phyloP scores from a whole-genome alignment of 2,113 vertebrate species.

The Tamias sibiricus region DNA sequence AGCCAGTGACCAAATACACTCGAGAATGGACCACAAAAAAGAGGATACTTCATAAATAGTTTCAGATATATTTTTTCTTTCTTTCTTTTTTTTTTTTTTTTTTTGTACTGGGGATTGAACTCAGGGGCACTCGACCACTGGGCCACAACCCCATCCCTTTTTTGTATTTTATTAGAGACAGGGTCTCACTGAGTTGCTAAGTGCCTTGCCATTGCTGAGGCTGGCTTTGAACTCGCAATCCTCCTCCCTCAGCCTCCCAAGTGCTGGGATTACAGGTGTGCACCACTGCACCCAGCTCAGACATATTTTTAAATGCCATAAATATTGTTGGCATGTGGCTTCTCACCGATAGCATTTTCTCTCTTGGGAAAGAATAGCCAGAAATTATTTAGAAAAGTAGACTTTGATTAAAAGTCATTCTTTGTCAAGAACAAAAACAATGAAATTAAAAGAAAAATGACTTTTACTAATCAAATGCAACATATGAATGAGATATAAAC shows the following conservation, averaged over 20 bases:
- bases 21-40: background rate
- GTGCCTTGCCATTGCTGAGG: too few species aligned
- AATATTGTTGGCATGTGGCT: background rate
- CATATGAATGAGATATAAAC: background rate
- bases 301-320: background rate
- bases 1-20: background rate
- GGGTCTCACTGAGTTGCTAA: too few species aligned
- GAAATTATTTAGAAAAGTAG: conserved; percentile 25
- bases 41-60: background rate
- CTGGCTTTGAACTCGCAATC: too few species aligned
- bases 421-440: background rate
- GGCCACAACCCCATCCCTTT: too few species aligned
- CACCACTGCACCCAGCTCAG: too few species aligned
- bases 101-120: too few species aligned
- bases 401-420: background rate
- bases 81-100: too few species aligned
- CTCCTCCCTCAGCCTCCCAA: too few species aligned
- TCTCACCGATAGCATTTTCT: background rate
- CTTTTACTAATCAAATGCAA: background rate
- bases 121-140: too few species aligned
- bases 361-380: background rate
- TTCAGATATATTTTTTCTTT: background rate
- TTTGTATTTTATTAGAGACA: too few species aligned
- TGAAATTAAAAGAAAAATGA: background rate
- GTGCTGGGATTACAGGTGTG: too few species aligned